Evolutionary conservation across 2,797 vertebrate genomes (phyloP).

Genomic region (Limnodromus scolopaceus): DNA sequence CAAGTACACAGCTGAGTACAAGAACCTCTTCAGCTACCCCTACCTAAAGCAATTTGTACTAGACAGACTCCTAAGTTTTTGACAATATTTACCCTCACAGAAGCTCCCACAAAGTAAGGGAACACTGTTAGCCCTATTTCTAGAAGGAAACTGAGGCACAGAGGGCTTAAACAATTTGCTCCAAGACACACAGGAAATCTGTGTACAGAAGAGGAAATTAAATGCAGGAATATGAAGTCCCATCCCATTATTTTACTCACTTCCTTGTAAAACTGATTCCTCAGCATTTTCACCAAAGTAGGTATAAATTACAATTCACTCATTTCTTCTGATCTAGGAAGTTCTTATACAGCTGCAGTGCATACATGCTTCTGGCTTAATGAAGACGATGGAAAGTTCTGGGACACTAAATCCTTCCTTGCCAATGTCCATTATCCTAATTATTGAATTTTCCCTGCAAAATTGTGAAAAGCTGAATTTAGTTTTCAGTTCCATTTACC

Average conservation of each 20-base stretch:
- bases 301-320: slow-evolving; percentile 12
- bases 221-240: not conserved
- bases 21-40: not conserved
- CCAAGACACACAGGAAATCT: slow-evolving; percentile 21
- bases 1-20: not conserved
- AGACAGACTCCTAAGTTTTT: not conserved
- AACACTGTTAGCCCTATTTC: not conserved
- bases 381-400: not conserved
- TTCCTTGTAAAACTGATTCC: slow-evolving; percentile 24
- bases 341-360: not conserved
- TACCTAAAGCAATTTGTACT: not conserved
- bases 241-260: slow-evolving; percentile 13
- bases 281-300: not conserved
- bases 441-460: not conserved
- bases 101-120: not conserved
- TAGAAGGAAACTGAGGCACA: not conserved
- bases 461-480: not conserved
- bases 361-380: not conserved
- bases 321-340: not conserved
- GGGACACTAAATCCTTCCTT: not conserved
- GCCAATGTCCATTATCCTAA: not conserved
- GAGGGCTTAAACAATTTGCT: not conserved
- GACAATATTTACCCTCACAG: not conserved
- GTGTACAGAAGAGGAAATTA: slow-evolving; percentile 23
- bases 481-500: not conserved